Percentiles rank a stretch among this genome's conserved stretches.
Conservation (phyloP, 1,140 invertebrate species). For the Listronotus bonariensis region DNA sequence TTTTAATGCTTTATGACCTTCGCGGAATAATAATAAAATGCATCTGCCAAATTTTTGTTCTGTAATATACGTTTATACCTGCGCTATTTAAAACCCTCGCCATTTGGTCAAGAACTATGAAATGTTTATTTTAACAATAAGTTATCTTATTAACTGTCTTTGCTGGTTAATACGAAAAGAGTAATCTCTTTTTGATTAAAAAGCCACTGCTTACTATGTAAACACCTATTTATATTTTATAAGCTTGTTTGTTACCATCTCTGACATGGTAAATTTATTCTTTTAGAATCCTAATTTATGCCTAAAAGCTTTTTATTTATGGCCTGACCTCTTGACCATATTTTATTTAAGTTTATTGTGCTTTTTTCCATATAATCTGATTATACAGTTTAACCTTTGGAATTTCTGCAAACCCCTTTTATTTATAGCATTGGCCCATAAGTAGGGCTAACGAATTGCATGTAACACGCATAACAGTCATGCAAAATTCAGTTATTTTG, state of each 20-base stretch:
- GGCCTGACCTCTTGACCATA: conserved; percentile 26
- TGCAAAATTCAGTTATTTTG: conserved; percentile 25
- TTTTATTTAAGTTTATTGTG: conserved; percentile 27
- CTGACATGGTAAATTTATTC: not conserved
- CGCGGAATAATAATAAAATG: too few relatives aligned
- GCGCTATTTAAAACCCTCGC: too few relatives aligned
- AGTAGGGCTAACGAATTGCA: conserved; percentile 25
- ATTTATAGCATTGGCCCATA: conserved; percentile 22
- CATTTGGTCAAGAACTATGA: too few relatives aligned
- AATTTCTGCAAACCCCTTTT: conserved; percentile 32
- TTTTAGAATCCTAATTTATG: conserved; percentile 1
- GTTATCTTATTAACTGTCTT: too few relatives aligned
- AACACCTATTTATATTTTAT: too few relatives aligned
- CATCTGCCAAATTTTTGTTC: too few relatives aligned
- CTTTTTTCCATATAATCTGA: conserved; percentile 33
- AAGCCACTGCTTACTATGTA: too few relatives aligned
- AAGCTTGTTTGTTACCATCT: not conserved
- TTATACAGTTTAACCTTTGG: conserved; percentile 33
- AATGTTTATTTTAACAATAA: too few relatives aligned
- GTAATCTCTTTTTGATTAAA: too few relatives aligned
- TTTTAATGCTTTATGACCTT: too few relatives aligned
- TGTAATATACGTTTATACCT: too few relatives aligned
- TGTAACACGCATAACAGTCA: conserved; percentile 26
- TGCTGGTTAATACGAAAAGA: too few relatives aligned
- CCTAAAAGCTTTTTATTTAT: conserved; percentile 13